phyloP scores from a whole-genome alignment of 2,888 invertebrate genomes.

The Nipponacmea schrenckii region DNA sequence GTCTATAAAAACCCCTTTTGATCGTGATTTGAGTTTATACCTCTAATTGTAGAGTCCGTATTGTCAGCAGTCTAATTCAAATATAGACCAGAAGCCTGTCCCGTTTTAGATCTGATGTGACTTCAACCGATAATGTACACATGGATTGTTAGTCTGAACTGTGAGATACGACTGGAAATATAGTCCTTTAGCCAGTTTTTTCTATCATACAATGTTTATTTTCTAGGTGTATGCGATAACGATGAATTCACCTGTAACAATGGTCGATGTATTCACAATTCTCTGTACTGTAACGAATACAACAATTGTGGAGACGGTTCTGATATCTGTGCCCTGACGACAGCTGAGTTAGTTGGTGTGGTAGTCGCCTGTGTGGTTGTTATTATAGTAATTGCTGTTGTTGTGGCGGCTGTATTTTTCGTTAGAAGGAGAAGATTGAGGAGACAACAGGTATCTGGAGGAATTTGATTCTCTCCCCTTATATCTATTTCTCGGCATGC shows the following conservation, averaged over 20 bases:
- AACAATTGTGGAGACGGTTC: conserved; percentile 38
- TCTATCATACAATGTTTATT: not conserved
- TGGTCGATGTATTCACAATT: conserved; percentile 30
- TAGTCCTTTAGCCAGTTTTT: too few species aligned
- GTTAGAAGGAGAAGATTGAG: conserved; percentile 23
- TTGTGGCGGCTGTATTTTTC: conserved; percentile 24
- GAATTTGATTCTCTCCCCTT: not conserved
- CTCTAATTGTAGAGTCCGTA: too few species aligned
- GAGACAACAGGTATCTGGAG: conserved; percentile 33
- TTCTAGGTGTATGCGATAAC: conserved; percentile 27
- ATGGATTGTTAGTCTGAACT: too few species aligned
- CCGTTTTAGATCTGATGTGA: too few species aligned
- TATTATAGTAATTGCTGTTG: conserved; percentile 25
- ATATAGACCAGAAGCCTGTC: too few species aligned
- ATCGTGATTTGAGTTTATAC: too few species aligned
- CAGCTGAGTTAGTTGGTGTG: conserved; percentile 25
- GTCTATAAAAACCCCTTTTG: too few species aligned
- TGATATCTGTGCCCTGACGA: conserved; percentile 30
- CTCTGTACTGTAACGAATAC: conserved; percentile 34
- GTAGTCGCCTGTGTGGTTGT: conserved; percentile 24
- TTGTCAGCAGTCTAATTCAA: too few species aligned
- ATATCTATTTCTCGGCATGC: not conserved
- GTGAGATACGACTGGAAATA: too few species aligned
- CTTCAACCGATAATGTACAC: too few species aligned
- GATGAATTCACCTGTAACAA: conserved; percentile 31